Percentiles rank a stretch among this genome's conserved stretches.
phyloP scores from a whole-genome alignment of 2,888 invertebrate genomes.

The Pyrochroa serraticornis region DNA sequence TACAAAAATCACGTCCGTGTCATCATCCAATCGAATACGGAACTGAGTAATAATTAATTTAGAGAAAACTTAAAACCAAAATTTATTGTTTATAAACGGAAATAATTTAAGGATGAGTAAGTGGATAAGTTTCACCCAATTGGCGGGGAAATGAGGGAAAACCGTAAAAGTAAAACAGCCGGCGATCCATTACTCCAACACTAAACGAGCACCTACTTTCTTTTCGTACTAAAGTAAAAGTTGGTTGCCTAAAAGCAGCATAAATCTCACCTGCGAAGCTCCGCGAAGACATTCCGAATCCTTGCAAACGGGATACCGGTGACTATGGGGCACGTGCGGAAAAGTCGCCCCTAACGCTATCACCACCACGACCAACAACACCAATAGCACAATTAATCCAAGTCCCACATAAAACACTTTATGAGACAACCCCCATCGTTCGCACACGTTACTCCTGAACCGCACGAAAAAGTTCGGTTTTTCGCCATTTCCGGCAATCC shows the following conservation, averaged over 20 bases:
- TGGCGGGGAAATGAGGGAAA: too few relatives aligned
- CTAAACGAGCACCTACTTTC: too few relatives aligned
- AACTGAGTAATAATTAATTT: too few relatives aligned
- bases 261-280: slow-evolving; percentile 58
- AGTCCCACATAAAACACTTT: slow-evolving; percentile 43
- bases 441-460: slow-evolving; percentile 40
- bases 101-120: neutral
- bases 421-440: slow-evolving; percentile 47
- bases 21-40: too few relatives aligned
- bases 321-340: slow-evolving; percentile 57
- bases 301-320: slow-evolving; percentile 56
- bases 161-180: too few relatives aligned
- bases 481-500: neutral
- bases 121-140: too few relatives aligned
- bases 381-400: slow-evolving; percentile 45
- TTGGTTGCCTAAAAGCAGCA: neutral
- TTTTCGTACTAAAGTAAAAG: neutral
- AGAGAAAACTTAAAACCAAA: too few relatives aligned
- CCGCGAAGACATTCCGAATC: slow-evolving; percentile 60
- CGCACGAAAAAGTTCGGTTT: slow-evolving; percentile 33
- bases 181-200: too few relatives aligned
- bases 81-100: too few relatives aligned
- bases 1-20: too few relatives aligned
- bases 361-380: slow-evolving; percentile 57
- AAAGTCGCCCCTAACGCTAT: slow-evolving; percentile 58